phyloP scores from a whole-genome alignment of 1,140 invertebrate species.

The Melipona quadrifasciata region DNA sequence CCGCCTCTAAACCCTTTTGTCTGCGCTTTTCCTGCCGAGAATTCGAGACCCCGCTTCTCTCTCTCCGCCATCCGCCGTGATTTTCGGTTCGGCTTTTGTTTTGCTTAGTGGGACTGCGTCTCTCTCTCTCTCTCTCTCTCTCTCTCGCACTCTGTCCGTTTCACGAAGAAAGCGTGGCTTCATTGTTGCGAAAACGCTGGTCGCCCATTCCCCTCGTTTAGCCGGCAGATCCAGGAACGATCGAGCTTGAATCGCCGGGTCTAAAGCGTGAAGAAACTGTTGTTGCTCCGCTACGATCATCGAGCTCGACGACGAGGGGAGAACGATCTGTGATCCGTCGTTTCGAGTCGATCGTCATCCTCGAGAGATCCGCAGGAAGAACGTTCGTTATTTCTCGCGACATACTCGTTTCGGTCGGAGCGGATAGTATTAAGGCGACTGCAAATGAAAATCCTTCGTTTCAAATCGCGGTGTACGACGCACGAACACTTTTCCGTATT shows the following conservation, averaged over 20 bases:
- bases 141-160: slow-evolving; percentile 6
- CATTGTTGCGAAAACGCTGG: slow-evolving; percentile 46
- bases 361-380: neutral
- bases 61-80: slow-evolving; percentile 41
- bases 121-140: neutral
- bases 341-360: neutral
- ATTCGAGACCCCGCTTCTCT: slow-evolving; percentile 64
- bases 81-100: slow-evolving; percentile 65
- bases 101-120: slow-evolving; percentile 43
- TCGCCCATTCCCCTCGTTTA: slow-evolving; percentile 15
- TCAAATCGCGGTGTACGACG: too few relatives aligned
- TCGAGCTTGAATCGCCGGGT: slow-evolving; percentile 28
- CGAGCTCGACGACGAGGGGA: neutral
- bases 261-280: slow-evolving; percentile 26
- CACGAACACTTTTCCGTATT: too few relatives aligned
- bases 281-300: slow-evolving; percentile 24
- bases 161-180: slow-evolving; percentile 43
- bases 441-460: neutral
- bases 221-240: neutral
- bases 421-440: neutral
- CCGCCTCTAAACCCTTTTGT: slow-evolving; percentile 80
- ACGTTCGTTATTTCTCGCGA: neutral
- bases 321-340: neutral
- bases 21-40: slow-evolving; percentile 77
- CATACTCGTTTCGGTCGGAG: neutral